A percentile compares a stretch with the other conserved stretches of the same genome.
Conservation (phyloP, 92 coral and sea anemone genomes). For the Hydrozoanthus gracilis region DNA sequence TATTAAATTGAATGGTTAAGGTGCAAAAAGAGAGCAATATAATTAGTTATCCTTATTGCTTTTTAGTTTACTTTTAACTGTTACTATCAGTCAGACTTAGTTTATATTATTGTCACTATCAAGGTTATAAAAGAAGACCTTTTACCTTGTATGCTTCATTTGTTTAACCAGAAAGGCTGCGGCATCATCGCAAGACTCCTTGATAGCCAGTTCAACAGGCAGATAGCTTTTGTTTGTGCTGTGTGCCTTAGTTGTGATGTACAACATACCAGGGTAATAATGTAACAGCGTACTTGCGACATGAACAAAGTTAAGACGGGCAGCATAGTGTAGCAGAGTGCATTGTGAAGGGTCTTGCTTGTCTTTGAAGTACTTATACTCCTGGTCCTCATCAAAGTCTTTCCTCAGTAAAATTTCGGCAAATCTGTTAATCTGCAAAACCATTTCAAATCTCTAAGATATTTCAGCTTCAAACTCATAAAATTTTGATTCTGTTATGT, state of each 20-base stretch:
- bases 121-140: neutral
- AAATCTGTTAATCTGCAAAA: slow-evolving; percentile 74
- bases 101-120: too few relatives aligned
- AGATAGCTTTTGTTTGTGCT: slow-evolving; percentile 54
- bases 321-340: slow-evolving; percentile 79
- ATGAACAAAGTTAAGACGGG: slow-evolving; percentile 69
- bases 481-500: too few relatives aligned
- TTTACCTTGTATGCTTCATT: slow-evolving; percentile 87
- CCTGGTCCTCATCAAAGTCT: slow-evolving; percentile 56
- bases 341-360: slow-evolving; percentile 72
- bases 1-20: too few relatives aligned
- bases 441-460: neutral
- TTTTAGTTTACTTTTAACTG: too few relatives aligned
- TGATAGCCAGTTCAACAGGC: slow-evolving; percentile 81
- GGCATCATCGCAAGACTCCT: slow-evolving; percentile 67
- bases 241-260: slow-evolving; percentile 75
- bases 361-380: slow-evolving; percentile 80
- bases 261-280: slow-evolving; percentile 74
- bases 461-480: too few relatives aligned
- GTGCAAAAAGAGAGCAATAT: too few relatives aligned
- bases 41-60: too few relatives aligned
- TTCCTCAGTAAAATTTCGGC: slow-evolving; percentile 66
- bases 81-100: too few relatives aligned
- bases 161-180: slow-evolving; percentile 80
- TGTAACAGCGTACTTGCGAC: slow-evolving; percentile 73